Percentiles rank a stretch among this genome's conserved stretches.
phyloP scores from a whole-genome alignment of 2,113 vertebrate species.

The Amphiprion percula region DNA sequence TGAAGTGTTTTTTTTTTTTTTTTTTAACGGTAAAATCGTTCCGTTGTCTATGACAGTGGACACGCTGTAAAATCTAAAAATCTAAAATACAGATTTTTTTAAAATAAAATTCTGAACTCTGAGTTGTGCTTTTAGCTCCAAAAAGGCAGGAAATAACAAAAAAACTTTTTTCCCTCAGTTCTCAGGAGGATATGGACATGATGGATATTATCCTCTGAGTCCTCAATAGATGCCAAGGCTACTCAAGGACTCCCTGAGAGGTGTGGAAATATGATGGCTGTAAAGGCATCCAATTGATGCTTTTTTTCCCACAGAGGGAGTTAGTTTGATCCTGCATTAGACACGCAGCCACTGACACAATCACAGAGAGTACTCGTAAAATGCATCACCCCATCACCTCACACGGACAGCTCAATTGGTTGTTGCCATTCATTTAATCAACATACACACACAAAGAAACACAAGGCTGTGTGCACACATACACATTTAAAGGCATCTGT shows the following conservation, averaged over 20 bases:
- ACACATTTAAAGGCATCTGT: conserved; percentile 38
- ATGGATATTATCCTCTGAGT: conserved; percentile 51
- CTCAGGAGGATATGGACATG: conserved; percentile 7
- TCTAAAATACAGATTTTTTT: too few species aligned
- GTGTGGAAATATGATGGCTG: conserved; percentile 57
- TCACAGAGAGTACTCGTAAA: conserved; percentile 68
- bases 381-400: conserved; percentile 65
- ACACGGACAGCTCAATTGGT: conserved; percentile 60
- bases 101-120: too few species aligned
- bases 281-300: conserved; percentile 54
- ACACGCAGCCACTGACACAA: conserved; percentile 66
- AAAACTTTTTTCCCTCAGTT: too few species aligned
- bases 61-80: too few species aligned
- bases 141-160: too few species aligned
- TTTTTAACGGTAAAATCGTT: too few species aligned
- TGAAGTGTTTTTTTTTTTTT: too few species aligned
- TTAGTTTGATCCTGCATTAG: conserved; percentile 67
- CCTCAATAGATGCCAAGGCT: conserved; percentile 39
- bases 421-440: conserved; percentile 66
- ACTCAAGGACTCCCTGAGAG: conserved; percentile 69
- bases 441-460: conserved; percentile 32
- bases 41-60: too few species aligned
- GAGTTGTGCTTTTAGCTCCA: too few species aligned
- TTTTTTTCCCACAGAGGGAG: conserved; percentile 26
- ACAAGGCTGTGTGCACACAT: background rate